A percentile compares a stretch with the other conserved stretches of the same genome.
phyloP scores from a whole-genome alignment of 2,113 vertebrate species.

The Perca schrenkii region DNA sequence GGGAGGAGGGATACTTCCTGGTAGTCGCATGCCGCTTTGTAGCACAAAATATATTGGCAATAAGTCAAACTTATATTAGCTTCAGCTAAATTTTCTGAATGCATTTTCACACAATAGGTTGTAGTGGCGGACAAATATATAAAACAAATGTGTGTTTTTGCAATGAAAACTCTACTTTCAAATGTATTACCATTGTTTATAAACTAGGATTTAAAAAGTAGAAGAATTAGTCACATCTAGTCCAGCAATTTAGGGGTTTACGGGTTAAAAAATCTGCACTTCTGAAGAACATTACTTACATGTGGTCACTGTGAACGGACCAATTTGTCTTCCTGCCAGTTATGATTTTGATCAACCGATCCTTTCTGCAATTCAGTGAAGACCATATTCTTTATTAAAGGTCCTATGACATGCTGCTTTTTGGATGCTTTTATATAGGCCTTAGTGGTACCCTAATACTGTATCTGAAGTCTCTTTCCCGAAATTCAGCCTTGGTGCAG shows the following conservation, averaged over 20 bases:
- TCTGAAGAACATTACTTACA: background rate
- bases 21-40: background rate
- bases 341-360: background rate
- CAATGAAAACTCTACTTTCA: background rate
- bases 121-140: background rate
- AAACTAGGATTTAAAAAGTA: background rate
- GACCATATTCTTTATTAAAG: constrained; percentile 1
- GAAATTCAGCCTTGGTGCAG: too few relatives aligned
- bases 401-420: too few relatives aligned
- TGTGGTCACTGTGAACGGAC: background rate
- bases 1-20: too few relatives aligned
- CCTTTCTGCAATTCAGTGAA: background rate
- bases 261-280: background rate
- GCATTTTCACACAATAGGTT: too few relatives aligned
- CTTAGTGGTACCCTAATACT: too few relatives aligned
- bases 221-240: background rate
- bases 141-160: background rate
- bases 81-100: background rate
- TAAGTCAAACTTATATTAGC: background rate
- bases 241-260: too few relatives aligned
- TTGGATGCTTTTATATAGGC: too few relatives aligned
- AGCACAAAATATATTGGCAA: too few relatives aligned
- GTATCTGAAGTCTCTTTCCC: too few relatives aligned
- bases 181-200: background rate
- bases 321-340: background rate